phyloP scores from a whole-genome alignment of 2,888 invertebrate species.

The Pogonocherus hispidulus region DNA sequence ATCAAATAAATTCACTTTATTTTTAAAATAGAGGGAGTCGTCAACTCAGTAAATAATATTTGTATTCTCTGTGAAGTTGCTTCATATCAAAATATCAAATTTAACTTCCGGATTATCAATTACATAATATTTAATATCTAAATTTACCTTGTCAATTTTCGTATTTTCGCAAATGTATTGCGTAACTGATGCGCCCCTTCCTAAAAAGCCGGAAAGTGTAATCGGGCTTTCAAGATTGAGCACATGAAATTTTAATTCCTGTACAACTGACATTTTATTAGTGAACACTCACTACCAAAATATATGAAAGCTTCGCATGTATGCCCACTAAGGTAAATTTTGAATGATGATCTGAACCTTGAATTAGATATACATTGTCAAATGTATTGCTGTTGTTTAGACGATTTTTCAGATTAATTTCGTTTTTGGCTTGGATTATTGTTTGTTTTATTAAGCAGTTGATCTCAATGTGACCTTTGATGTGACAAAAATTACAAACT shows the following conservation, averaged over 20 bases:
- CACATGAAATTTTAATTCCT: not conserved
- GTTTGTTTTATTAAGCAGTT: constrained; percentile 12
- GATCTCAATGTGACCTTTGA: constrained; percentile 1
- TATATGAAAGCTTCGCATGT: not conserved
- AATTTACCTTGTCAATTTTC: constrained; percentile 3
- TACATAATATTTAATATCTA: constrained; percentile 8
- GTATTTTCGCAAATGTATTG: not conserved
- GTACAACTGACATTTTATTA: not conserved
- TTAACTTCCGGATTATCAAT: not conserved
- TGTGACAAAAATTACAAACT: constrained; percentile 23
- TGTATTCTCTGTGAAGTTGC: not conserved
- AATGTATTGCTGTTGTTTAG: not conserved
- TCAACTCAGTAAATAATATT: constrained; percentile 12
- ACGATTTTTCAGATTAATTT: not conserved
- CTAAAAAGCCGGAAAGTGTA: constrained; percentile 1
- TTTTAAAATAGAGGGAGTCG: not conserved
- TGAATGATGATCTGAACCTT: not conserved
- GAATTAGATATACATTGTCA: constrained; percentile 4
- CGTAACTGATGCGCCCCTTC: not conserved
- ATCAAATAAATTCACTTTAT: not conserved
- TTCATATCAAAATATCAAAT: constrained; percentile 1
- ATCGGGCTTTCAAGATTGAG: not conserved
- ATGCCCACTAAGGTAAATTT: not conserved
- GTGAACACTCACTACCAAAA: constrained; percentile 12
- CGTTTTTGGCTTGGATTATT: not conserved